Evolutionary conservation across 2,888 invertebrate genomes (phyloP).

Genomic region (Eutolmus rufibarbis): DNA sequence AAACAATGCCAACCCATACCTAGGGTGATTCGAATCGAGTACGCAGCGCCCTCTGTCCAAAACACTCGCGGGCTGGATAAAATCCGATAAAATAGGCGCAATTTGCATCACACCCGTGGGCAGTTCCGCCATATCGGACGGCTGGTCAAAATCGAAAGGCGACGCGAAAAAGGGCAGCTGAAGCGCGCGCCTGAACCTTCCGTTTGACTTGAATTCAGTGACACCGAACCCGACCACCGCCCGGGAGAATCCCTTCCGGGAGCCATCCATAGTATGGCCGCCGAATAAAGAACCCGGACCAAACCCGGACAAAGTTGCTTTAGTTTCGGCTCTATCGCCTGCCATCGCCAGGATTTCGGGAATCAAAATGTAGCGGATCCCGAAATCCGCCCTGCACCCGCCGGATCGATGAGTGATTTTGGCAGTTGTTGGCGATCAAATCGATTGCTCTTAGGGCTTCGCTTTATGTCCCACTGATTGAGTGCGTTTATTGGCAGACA

Average conservation of each 20-base stretch:
- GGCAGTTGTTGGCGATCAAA: constrained; percentile 10
- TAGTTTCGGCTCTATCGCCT: neutral
- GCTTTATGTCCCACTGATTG: neutral
- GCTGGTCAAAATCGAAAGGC: neutral
- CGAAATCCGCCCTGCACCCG: neutral
- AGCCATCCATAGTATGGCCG: neutral
- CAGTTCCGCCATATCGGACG: neutral
- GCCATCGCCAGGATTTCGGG: neutral
- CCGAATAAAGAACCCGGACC: neutral
- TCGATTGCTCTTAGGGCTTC: constrained; percentile 3
- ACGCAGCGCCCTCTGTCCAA: neutral
- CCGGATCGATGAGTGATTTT: constrained; percentile 11
- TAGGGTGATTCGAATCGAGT: neutral
- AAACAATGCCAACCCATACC: neutral
- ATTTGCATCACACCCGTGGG: neutral
- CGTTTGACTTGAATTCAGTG: neutral
- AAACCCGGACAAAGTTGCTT: neutral
- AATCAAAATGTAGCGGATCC: neutral
- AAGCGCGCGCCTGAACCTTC: neutral
- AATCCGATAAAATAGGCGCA: neutral
- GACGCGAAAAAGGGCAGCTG: neutral
- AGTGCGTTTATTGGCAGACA: constrained; percentile 12
- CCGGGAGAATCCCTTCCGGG: neutral
- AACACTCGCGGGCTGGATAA: neutral
- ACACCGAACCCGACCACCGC: neutral